Conservation (phyloP, 2,797 vertebrate species). For the Hippoglossus hippoglossus region DNA sequence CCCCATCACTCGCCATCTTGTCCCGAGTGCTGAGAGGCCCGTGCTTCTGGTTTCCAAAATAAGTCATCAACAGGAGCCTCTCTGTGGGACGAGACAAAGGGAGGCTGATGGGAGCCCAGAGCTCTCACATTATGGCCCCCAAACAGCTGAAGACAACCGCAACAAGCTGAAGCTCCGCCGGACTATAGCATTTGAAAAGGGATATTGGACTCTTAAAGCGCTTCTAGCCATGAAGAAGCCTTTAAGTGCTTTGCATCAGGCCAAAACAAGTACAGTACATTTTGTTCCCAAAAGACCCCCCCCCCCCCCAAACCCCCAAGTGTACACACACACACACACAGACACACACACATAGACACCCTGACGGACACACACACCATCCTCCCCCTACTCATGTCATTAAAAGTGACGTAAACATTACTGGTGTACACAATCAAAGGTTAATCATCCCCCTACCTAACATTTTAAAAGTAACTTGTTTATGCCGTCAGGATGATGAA, state of each 20-base stretch:
- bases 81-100: conserved; percentile 74
- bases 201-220: conserved; percentile 72
- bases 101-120: conserved; percentile 74
- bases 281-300: conserved; percentile 64
- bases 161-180: conserved; percentile 70
- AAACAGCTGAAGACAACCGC: conserved; percentile 84
- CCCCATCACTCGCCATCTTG: conserved; percentile 88
- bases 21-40: conserved; percentile 83
- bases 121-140: conserved; percentile 76
- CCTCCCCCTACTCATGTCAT: conserved; percentile 10
- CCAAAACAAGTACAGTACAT: conserved; percentile 76
- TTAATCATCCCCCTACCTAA: conserved; percentile 8
- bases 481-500: neutral
- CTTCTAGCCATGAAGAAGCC: conserved; percentile 75
- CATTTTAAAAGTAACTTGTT: conserved; percentile 2
- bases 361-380: neutral
- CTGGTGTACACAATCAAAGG: conserved; percentile 27
- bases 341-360: too few species aligned
- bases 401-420: conserved; percentile 28
- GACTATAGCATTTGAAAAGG: conserved; percentile 69
- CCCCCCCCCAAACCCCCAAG: neutral
- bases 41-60: conserved; percentile 89
- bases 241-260: conserved; percentile 64
- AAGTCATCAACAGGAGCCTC: conserved; percentile 84
- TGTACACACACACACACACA: neutral